Evolutionary conservation across 2,113 vertebrate species (phyloP), one percentile per base, ranked within the genome.

Genomic region (Tamias sibiricus): DNA sequence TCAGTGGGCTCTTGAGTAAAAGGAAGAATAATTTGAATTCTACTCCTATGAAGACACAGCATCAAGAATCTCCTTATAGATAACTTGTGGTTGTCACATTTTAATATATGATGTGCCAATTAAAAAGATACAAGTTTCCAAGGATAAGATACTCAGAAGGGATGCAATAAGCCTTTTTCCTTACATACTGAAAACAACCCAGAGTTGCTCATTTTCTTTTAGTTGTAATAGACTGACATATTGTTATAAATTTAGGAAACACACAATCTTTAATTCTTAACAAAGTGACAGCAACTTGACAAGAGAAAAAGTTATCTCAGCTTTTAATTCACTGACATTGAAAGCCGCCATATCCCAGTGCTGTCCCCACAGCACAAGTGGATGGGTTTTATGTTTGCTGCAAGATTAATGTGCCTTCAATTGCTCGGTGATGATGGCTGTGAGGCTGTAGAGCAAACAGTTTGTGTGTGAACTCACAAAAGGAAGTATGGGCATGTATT

Each of bases 161-260:
- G 40, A 68, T 22, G 24, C 2, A 80, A 92, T 82, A 17, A 35
- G 79, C 47, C 3, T 57, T 12, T 30, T 80, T 72, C 37, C 3
- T 57, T 94, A 86, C 44, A 47, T 91, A 79, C 0, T 90, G 90
- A 96, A 97, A 69, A 94, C 8, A 96, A 57, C 69, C 35, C 35
- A 17, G 74, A 93, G 62, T 79, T 91, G 66, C 42, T 94, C 79
- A 81, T 84, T 94, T 97, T 95, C 95, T 84, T 93, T 96, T 89
- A 96, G 69, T n/a, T 92, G 44, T n/a, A 77, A 95, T 42, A 91
- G 87, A 82, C 28, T 92, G 83, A 22, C 4, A 97, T 87, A 93
- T 90, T 82, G 72, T 91, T 90, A 96, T 84, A 97, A 97, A 95
- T 47, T 95, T 26, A 90, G 16, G 2, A 44, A 66, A 96, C 47